These are phyloP conservation scores for Sterna hirundo DNA, from an alignment of 2,113 vertebrate species.

Conservation along the genomic window DNA sequence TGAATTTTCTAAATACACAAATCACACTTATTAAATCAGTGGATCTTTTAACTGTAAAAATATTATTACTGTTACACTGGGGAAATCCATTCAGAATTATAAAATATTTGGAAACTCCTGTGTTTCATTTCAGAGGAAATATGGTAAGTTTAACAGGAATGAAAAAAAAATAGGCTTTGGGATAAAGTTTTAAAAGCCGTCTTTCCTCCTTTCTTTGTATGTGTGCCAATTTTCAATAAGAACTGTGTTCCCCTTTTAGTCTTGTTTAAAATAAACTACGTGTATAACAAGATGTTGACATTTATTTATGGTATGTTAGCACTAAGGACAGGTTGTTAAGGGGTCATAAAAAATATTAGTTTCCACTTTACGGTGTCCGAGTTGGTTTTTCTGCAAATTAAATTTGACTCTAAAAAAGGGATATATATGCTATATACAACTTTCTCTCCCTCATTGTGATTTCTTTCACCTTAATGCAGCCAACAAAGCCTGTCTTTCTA, in stretches of 20 bases:
- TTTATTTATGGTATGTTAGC: slow-evolving; percentile 56
- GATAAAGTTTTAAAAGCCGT: not conserved
- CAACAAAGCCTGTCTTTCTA: not conserved
- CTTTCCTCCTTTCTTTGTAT: not conserved
- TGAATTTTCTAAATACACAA: slow-evolving; percentile 67
- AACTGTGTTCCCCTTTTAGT: slow-evolving; percentile 19
- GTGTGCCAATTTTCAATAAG: slow-evolving; percentile 23
- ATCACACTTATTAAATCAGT: slow-evolving; percentile 68
- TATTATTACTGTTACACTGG: slow-evolving; percentile 53
- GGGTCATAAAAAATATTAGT: slow-evolving; percentile 55
- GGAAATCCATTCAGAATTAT: slow-evolving; percentile 54
- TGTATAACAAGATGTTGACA: slow-evolving; percentile 41
- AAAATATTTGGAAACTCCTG: slow-evolving; percentile 47
- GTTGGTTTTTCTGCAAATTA: slow-evolving; percentile 15
- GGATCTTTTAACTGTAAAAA: slow-evolving; percentile 68
- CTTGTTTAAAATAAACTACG: slow-evolving; percentile 47
- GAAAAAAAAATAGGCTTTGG: not conserved
- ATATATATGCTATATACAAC: not conserved
- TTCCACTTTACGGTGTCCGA: slow-evolving; percentile 32
- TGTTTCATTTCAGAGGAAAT: slow-evolving; percentile 7
- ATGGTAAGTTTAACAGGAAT: not conserved
- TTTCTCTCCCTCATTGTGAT: not conserved
- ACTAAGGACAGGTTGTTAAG: slow-evolving; percentile 54
- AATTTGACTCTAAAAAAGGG: not conserved
- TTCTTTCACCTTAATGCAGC: not conserved